Evolutionary conservation across 1,140 invertebrate species (phyloP).

Genomic region (Eueides isabella): DNA sequence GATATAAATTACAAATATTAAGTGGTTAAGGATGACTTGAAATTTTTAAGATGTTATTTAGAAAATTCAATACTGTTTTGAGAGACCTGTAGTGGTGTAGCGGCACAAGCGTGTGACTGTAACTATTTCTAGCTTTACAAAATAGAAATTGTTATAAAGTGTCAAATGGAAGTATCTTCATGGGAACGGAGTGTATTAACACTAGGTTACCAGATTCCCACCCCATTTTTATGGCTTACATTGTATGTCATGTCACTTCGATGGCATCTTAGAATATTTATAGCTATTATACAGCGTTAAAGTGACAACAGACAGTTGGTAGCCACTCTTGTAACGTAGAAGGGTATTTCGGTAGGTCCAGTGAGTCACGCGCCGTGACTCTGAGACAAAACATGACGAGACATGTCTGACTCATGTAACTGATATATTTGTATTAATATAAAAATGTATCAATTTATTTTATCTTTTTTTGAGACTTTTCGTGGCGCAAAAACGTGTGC

Average conservation of each 20-base stretch:
- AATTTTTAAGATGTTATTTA: background rate
- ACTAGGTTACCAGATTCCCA: no score
- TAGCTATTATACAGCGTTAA: background rate
- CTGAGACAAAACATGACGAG: background rate
- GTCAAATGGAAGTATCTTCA: no score
- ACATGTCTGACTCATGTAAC: conserved; percentile 4
- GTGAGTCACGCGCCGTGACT: background rate
- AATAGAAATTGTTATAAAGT: no score
- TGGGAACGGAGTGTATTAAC: no score
- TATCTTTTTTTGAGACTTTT: background rate
- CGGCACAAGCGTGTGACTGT: no score
- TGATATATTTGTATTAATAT: conserved; percentile 10
- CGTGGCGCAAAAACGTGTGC: background rate
- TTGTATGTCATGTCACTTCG: background rate
- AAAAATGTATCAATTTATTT: no score
- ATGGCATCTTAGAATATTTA: background rate
- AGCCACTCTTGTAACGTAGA: conserved; percentile 4
- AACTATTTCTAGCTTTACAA: no score
- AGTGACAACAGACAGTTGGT: background rate
- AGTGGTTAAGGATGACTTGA: background rate
- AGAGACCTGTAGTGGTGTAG: no score
- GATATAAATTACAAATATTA: conserved; percentile 4
- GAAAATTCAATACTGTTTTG: background rate
- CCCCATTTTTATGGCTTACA: no score
- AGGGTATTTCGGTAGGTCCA: background rate